Evolutionary conservation across 1,140 invertebrate genomes (phyloP), one percentile per base, ranked within the genome.

Genomic region (Zaprionus gabonicus): DNA sequence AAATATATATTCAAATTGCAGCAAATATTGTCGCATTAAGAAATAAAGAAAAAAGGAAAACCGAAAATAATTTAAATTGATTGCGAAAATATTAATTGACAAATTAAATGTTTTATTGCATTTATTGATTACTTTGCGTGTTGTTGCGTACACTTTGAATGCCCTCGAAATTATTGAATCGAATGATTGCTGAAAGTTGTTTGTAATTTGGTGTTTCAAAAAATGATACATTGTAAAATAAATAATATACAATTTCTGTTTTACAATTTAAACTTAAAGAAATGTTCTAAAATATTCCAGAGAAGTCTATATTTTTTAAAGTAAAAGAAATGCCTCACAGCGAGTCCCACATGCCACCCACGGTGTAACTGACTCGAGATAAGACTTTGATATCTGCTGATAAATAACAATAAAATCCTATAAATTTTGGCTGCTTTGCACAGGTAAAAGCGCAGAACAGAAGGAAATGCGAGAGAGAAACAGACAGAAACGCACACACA

Each of bases 341-440:
- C 1, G 7, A 31, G 7, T 31, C 7, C 28, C 1, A 34, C 31
- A 34, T 34, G 31, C 9, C 9, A 34, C 31, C 31, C 31, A 34
- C 23, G 31, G 3, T 58, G 15, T 55, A n/a, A 65, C 62, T 34
- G 70, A 44, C n/a, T 44, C 31, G 12, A 31, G 28, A 60, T 71
- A 46, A 71, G 73, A 65, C 23, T 49, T 60, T 13, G 62, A 80
- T 83, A 64, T 67, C 80, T 66, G 28, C 57, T 57, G 56, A 79
- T 75, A 82, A 83, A 76, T 55, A 83, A 80, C 79, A 76, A 78
- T 71, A 58, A 59, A 82, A 55, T 38, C 60, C 81, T 57, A 83
- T 83, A 80, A 77, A 84, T 80, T 77, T 65, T 17, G 31, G 31
- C 55, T 67, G 60, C 59, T 58, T 27, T 44, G 49, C 62, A 53